These are phyloP conservation scores for Stichodactyla helianthus DNA, from an alignment of 64 coral and sea anemone genomes.

Conservation along the genomic window DNA sequence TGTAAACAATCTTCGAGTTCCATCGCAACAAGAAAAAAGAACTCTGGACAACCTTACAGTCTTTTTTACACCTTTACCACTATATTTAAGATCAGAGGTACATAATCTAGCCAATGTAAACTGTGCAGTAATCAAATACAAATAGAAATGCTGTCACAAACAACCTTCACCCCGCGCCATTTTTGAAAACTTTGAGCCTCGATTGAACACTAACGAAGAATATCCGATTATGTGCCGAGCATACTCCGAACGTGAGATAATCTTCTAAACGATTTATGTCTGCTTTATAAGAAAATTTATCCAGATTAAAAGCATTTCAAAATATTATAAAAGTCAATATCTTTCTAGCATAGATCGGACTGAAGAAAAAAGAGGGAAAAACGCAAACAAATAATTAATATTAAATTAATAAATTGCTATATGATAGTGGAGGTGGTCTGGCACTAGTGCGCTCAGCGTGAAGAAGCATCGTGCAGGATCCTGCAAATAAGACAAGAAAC, in stretches of 20 bases:
- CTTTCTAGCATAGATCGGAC: too few relatives aligned
- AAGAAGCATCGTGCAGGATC: background rate
- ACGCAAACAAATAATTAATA: background rate
- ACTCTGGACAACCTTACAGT: background rate
- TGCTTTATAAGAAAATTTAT: background rate
- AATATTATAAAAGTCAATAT: background rate
- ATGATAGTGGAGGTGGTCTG: background rate
- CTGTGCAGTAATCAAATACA: background rate
- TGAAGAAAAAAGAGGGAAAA: background rate
- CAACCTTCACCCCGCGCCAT: conserved; percentile 12
- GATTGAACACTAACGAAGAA: background rate
- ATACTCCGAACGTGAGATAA: background rate
- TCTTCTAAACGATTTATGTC: background rate
- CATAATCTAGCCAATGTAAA: background rate
- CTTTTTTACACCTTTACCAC: background rate
- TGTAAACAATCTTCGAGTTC: conserved; percentile 1
- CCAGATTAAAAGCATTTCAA: background rate
- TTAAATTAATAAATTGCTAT: background rate
- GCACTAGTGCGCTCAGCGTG: background rate
- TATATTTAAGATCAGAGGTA: background rate
- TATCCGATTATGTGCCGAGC: background rate
- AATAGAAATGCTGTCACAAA: background rate
- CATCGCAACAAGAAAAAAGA: background rate
- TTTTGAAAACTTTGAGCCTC: conserved; percentile 13
- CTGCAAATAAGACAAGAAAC: background rate